Evolutionary conservation across 2,888 invertebrate genomes (phyloP).

Genomic region (Vesta saturnalis): DNA sequence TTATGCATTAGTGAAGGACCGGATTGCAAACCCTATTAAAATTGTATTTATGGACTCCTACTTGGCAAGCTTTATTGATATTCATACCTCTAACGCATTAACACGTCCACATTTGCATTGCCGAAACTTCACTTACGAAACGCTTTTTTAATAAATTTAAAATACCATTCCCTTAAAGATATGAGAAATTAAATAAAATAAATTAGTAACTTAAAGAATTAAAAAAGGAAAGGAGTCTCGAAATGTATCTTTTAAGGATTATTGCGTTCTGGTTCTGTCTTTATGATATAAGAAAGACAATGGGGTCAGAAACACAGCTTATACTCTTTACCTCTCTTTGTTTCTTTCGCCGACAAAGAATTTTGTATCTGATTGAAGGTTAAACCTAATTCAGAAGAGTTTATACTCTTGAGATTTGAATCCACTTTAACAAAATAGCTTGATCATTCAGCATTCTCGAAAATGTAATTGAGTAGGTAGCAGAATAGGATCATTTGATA

Average conservation of each 20-base stretch:
- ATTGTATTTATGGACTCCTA: conserved; percentile 27
- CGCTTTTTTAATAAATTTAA: neutral
- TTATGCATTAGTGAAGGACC: conserved; percentile 25
- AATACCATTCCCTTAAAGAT: too few relatives aligned
- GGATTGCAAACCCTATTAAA: conserved; percentile 30
- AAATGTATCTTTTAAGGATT: conserved; percentile 3
- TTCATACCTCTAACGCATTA: neutral
- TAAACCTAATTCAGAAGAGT: conserved; percentile 12
- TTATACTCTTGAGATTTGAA: conserved; percentile 14
- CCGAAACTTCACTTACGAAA: neutral
- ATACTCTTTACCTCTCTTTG: conserved; percentile 10
- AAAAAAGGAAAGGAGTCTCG: neutral
- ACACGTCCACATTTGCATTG: neutral
- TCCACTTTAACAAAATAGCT: conserved; percentile 14
- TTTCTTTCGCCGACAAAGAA: conserved; percentile 9
- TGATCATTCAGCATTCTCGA: conserved; percentile 10
- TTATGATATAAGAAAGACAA: conserved; percentile 1
- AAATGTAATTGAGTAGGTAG: conserved; percentile 6
- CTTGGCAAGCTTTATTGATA: conserved; percentile 6
- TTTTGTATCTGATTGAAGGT: conserved; percentile 14
- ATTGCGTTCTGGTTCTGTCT: conserved; percentile 2
- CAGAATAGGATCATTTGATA: conserved; percentile 11
- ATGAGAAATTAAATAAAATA: conserved; percentile 11
- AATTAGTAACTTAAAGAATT: conserved; percentile 1
- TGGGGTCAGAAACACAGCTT: conserved; percentile 8